phyloP scores from a whole-genome alignment of 2,797 vertebrate genomes.

The Meda fulgida region DNA sequence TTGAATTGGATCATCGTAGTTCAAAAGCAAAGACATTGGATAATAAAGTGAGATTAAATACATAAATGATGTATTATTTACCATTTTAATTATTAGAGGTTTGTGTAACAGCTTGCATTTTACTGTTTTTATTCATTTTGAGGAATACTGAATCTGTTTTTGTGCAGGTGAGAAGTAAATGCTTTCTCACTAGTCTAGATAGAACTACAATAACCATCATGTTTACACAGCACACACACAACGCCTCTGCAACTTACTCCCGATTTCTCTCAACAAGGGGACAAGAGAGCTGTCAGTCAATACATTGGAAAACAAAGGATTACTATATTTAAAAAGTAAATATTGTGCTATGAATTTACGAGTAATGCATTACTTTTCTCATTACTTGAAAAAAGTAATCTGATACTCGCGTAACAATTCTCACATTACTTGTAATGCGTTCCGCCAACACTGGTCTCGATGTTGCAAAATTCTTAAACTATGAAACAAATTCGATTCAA shows the following conservation, averaged over 20 bases:
- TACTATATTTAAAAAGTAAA: too few species aligned
- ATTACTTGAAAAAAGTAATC: background rate
- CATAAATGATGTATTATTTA: background rate
- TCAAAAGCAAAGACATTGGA: background rate
- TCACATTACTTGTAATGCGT: background rate
- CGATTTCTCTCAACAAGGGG: too few species aligned
- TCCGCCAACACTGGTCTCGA: background rate
- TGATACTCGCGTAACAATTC: too few species aligned
- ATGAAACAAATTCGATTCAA: background rate
- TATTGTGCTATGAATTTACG: background rate
- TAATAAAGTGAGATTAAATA: too few species aligned
- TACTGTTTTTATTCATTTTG: background rate
- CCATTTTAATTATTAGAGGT: background rate
- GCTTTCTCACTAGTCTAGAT: too few species aligned
- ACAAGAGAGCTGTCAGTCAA: background rate
- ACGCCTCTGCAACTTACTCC: too few species aligned
- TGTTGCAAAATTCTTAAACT: background rate
- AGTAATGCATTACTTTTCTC: background rate
- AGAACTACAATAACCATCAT: too few species aligned
- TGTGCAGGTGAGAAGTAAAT: background rate
- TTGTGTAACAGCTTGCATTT: background rate
- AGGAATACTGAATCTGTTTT: background rate
- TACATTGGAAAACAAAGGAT: too few species aligned
- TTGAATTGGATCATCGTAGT: background rate
- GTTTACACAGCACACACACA: too few species aligned